These are phyloP conservation scores for Enteromius unitaeniatus DNA, from an alignment of 2,797 vertebrate genomes.

Conservation along the genomic window DNA sequence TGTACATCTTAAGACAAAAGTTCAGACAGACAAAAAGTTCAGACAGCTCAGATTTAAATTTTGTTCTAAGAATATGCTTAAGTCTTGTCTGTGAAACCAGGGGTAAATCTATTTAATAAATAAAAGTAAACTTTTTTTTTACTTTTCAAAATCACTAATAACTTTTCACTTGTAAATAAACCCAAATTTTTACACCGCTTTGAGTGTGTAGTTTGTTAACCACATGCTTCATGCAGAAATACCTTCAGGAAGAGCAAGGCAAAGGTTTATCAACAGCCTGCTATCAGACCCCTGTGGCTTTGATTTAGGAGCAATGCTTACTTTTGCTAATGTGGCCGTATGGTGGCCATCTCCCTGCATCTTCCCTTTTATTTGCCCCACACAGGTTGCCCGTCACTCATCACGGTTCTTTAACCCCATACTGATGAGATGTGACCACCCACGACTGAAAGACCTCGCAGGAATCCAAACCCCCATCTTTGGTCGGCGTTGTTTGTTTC, in stretches of 20 bases:
- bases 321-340: constrained; percentile 39
- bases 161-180: background rate
- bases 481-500: constrained; percentile 44
- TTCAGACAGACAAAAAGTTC: too few species aligned
- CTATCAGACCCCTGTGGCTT: constrained; percentile 18
- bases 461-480: constrained; percentile 36
- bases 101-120: background rate
- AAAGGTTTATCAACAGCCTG: constrained; percentile 8
- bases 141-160: background rate
- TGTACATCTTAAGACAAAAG: too few species aligned
- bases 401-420: constrained; percentile 12
- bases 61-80: too few species aligned
- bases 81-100: too few species aligned
- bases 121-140: too few species aligned
- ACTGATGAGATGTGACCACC: constrained; percentile 54
- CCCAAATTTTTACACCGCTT: background rate
- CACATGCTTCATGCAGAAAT: background rate
- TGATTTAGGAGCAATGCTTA: constrained; percentile 35
- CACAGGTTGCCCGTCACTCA: constrained; percentile 50
- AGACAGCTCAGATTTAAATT: too few species aligned
- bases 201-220: background rate
- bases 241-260: background rate
- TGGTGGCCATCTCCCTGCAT: background rate
- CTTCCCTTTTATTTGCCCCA: constrained; percentile 49
- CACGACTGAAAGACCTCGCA: constrained; percentile 9